Base-by-base conservation (phyloP, 2,888 invertebrate genomes). In the Amblyteles armatorius region DNA sequence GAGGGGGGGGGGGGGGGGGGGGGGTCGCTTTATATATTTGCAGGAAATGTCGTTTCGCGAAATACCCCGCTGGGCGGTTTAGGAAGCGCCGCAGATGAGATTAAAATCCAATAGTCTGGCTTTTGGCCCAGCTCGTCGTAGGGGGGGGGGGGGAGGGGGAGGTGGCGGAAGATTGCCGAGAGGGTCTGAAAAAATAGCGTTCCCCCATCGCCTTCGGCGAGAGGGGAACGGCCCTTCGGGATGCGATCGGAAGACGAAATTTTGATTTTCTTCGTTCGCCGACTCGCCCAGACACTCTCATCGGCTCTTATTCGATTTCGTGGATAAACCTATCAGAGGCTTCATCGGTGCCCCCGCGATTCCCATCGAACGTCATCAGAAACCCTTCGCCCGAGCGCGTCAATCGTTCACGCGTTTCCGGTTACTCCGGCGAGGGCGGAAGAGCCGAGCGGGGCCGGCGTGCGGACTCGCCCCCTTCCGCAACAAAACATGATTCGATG, bases 31-130 rank as follows among this genome's bases (percentile, higher is more conserved):
- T 50, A 36, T 74, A 36, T 33, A 83, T 82, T 80, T 73, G 83
- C 87, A 86, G 89, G 87, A 89, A 90, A 89, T 90, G 86, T 85
- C 83, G 80, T 87, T 85, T 77, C 80, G 81, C 3, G 85, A 88
- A 88, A 88, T 87, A 83, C 84, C 82, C 82, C 83, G 60, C 81
- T 40, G 40, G 40, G 40, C 50, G 80, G 57, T 69, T 71, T 87
- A 81, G 85, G 82, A 85, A 83, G 86, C 84, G 79, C 79, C 81
- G 83, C 85, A 90, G 90, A 92, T 91, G 90, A 93, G 91, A 90
- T 92, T 92, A 90, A 92, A 93, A 93, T 93, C 90, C 91, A 93
- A 93, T 93, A 93, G 91, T 92, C 92, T 92, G 88, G 86, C 87
- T 82, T 29, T 60, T 26, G 11, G 69, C 63, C 65, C 63, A 16